phyloP scores from a whole-genome alignment of 1,140 invertebrate species.

The Drosophila truncata region DNA sequence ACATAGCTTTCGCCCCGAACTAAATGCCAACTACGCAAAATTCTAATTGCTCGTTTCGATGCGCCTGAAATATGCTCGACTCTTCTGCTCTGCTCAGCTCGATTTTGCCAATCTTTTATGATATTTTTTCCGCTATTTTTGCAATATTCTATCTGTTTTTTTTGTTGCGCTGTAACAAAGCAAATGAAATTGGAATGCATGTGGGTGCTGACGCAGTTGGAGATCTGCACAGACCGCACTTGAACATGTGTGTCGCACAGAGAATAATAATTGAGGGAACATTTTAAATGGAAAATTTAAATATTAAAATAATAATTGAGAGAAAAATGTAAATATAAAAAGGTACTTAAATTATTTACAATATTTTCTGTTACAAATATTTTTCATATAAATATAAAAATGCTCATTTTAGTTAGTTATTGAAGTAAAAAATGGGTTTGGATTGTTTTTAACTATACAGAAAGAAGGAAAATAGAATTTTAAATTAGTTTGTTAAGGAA shows the following conservation, averaged over 20 bases:
- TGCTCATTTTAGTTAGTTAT: background rate
- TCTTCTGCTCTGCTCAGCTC: slow-evolving; percentile 19
- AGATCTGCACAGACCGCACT: slow-evolving; percentile 39
- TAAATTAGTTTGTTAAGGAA: no score
- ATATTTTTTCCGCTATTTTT: slow-evolving; percentile 34
- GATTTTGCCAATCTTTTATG: slow-evolving; percentile 48
- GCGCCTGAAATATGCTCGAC: slow-evolving; percentile 57
- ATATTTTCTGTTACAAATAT: no score
- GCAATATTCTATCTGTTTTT: slow-evolving; percentile 6
- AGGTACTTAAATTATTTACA: background rate
- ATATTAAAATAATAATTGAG: no score
- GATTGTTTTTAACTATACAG: background rate
- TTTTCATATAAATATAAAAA: background rate
- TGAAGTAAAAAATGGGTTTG: background rate
- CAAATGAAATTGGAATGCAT: slow-evolving; percentile 62
- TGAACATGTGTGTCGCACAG: slow-evolving; percentile 23
- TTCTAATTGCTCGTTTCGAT: slow-evolving; percentile 64
- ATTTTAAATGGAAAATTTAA: no score
- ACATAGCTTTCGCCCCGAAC: slow-evolving; percentile 46
- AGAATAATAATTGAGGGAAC: background rate
- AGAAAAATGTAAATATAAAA: no score
- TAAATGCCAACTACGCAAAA: slow-evolving; percentile 80
- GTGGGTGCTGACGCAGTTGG: slow-evolving; percentile 68
- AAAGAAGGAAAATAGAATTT: no score
- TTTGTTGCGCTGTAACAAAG: slow-evolving; percentile 58